Conservation (phyloP, 30 jellyfish, hydroid and myxozoan genomes). For the Rhopilema esculentum region DNA sequence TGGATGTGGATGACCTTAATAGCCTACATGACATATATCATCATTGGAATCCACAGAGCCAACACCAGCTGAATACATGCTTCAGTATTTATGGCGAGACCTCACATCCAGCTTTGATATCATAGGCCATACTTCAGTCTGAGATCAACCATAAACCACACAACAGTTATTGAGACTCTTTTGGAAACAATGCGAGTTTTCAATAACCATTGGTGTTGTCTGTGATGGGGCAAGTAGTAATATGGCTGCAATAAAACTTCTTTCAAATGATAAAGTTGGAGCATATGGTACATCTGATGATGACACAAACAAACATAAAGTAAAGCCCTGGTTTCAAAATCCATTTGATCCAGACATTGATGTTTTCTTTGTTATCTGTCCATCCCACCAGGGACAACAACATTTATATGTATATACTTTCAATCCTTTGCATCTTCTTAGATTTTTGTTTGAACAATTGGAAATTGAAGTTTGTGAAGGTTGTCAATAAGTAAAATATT, state of each 20-base stretch:
- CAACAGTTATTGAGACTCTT: conserved; percentile 18
- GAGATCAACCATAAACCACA: conserved; percentile 16
- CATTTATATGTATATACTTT: background rate
- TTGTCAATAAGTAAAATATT: background rate
- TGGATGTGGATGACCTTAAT: conserved; percentile 34
- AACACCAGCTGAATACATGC: conserved; percentile 37
- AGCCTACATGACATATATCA: conserved; percentile 24
- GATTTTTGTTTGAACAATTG: conserved; percentile 4
- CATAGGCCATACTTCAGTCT: conserved; percentile 32
- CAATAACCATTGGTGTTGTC: conserved; percentile 1
- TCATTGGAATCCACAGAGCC: conserved; percentile 23
- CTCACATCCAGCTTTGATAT: conserved; percentile 46
- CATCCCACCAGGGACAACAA: conserved; percentile 35
- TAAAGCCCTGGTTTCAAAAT: conserved; percentile 31
- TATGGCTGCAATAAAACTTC: conserved; percentile 37
- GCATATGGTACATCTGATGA: conserved; percentile 35
- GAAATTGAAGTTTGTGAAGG: background rate
- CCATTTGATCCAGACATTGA: conserved; percentile 42
- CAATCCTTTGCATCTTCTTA: background rate
- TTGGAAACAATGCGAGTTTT: conserved; percentile 30
- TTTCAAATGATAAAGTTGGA: conserved; percentile 5
- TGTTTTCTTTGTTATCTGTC: conserved; percentile 36
- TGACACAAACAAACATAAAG: conserved; percentile 21
- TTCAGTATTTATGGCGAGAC: conserved; percentile 54
- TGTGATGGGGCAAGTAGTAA: conserved; percentile 47